phyloP scores from a whole-genome alignment of 2,113 vertebrate species.

The Anarrhichthys ocellatus region DNA sequence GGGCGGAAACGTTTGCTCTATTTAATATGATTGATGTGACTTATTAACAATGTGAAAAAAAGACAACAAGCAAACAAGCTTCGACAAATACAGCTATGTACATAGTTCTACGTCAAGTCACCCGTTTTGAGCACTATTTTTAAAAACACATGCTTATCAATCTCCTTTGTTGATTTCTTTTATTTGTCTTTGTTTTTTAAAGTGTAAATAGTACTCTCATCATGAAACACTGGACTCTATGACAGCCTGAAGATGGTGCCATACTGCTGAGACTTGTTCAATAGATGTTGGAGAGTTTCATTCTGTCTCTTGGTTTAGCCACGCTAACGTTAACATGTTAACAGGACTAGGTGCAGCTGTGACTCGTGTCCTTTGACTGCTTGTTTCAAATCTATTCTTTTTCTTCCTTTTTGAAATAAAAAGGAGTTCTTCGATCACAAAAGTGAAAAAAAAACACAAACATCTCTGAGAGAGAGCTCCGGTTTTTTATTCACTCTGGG shows the following conservation, averaged over 20 bases:
- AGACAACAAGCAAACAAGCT: constrained; percentile 33
- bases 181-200: constrained; percentile 24
- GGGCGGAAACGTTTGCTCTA: constrained; percentile 66
- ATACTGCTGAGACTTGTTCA: constrained; percentile 66
- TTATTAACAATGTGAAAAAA: constrained; percentile 69
- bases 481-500: constrained; percentile 39
- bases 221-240: constrained; percentile 63
- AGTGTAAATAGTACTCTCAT: constrained; percentile 64
- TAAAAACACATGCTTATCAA: constrained; percentile 51
- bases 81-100: constrained; percentile 67
- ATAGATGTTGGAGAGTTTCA: constrained; percentile 20
- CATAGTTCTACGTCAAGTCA: constrained; percentile 65
- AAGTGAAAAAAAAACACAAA: constrained; percentile 15
- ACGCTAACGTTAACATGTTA: constrained; percentile 40
- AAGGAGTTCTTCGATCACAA: constrained; percentile 47
- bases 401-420: constrained; percentile 54
- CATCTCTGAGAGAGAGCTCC: constrained; percentile 21
- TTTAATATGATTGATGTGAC: constrained; percentile 75
- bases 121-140: constrained; percentile 71
- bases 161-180: constrained; percentile 38
- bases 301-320: constrained; percentile 46
- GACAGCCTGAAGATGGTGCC: constrained; percentile 72
- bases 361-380: constrained; percentile 35
- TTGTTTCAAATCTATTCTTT: constrained; percentile 56
- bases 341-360: constrained; percentile 38